Conservation (phyloP, 2,888 invertebrate genomes). For the Allolobophora icterica region DNA sequence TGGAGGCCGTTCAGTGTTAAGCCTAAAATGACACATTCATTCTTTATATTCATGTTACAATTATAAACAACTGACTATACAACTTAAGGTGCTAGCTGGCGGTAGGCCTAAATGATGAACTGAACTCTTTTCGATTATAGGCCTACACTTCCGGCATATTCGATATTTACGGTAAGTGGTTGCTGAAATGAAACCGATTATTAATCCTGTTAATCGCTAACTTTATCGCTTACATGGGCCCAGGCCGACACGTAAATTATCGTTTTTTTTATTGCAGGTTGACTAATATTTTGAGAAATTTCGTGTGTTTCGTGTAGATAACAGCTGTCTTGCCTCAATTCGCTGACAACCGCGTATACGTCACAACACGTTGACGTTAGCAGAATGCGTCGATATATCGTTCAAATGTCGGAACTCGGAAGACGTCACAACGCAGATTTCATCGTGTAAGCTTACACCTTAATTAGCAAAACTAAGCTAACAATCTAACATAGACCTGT, state of each 20-base stretch:
- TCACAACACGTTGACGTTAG: not conserved
- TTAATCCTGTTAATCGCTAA: no score
- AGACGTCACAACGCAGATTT: no score
- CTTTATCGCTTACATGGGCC: no score
- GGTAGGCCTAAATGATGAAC: not conserved
- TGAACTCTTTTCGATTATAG: not conserved
- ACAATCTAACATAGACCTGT: no score
- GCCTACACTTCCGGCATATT: not conserved
- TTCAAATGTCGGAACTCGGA: no score
- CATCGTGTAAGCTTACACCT: no score
- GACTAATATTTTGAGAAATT: not conserved
- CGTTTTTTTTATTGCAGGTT: no score
- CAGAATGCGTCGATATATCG: not conserved
- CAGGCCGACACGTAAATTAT: not conserved
- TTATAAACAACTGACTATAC: not conserved
- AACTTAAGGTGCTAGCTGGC: not conserved
- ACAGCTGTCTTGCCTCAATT: not conserved
- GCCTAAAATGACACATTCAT: slow-evolving; percentile 68
- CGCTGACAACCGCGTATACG: not conserved
- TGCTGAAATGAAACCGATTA: not conserved
- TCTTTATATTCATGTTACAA: not conserved
- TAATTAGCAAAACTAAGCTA: no score
- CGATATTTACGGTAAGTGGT: not conserved
- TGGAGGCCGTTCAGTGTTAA: slow-evolving; percentile 84
- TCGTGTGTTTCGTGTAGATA: not conserved